phyloP scores from a whole-genome alignment of 2,797 vertebrate genomes.

The Clarias pachynema region DNA sequence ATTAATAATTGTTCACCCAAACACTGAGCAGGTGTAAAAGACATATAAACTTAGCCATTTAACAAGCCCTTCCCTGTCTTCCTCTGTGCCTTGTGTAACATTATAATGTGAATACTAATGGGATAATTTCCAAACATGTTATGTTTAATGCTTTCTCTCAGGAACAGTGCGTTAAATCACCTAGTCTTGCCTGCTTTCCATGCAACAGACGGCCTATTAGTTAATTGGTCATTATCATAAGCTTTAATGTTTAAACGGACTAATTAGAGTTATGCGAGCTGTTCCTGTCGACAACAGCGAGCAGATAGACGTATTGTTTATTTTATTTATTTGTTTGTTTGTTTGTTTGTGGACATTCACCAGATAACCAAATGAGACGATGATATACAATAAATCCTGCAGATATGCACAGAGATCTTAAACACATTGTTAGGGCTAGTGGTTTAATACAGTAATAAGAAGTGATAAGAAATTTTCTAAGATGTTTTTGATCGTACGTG shows the following conservation, averaged over 20 bases:
- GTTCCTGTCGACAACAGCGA: not conserved
- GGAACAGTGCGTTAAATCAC: slow-evolving; percentile 60
- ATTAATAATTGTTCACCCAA: not conserved
- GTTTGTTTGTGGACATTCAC: slow-evolving; percentile 17
- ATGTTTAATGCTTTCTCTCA: slow-evolving; percentile 63
- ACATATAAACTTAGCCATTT: slow-evolving; percentile 29
- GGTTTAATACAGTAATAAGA: slow-evolving; percentile 29
- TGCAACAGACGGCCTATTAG: slow-evolving; percentile 42
- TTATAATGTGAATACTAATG: slow-evolving; percentile 52
- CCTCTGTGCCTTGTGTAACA: slow-evolving; percentile 32
- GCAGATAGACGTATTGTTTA: slow-evolving; percentile 19
- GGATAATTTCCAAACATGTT: slow-evolving; percentile 63
- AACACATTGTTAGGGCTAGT: slow-evolving; percentile 35
- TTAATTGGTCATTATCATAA: slow-evolving; percentile 34
- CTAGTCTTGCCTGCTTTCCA: slow-evolving; percentile 22
- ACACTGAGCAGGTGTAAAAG: not conserved
- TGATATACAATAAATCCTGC: slow-evolving; percentile 21
- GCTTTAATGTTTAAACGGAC: slow-evolving; percentile 43
- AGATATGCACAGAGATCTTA: slow-evolving; percentile 24
- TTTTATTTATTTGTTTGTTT: not conserved
- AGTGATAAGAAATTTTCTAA: too few relatives aligned
- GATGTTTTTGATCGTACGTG: slow-evolving; percentile 70
- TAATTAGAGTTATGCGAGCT: slow-evolving; percentile 34
- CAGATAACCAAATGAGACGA: slow-evolving; percentile 18
- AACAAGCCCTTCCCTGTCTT: slow-evolving; percentile 20